Percentiles rank a stretch among this genome's conserved stretches.
Evolutionary conservation across 2,888 invertebrate species (phyloP).

Genomic region (Erannis defoliaria): DNA sequence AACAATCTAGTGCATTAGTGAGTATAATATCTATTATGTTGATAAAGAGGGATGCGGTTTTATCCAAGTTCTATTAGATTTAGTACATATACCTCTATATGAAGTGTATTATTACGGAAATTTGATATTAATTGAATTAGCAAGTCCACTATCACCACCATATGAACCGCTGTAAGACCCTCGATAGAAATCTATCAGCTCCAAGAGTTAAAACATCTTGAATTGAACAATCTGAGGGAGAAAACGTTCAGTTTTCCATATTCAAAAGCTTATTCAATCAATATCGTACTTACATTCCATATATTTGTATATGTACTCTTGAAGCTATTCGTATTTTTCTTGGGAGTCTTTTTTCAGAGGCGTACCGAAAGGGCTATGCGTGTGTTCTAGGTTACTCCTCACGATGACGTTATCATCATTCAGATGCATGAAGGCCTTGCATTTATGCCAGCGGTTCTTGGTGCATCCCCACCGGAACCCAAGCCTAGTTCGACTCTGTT

Average conservation of each 20-base stretch:
- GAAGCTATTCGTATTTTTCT: slow-evolving; percentile 28
- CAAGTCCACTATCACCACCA: neutral
- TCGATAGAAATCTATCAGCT: neutral
- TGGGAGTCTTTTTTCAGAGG: slow-evolving; percentile 24
- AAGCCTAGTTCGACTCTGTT: slow-evolving; percentile 72
- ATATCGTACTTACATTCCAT: slow-evolving; percentile 27
- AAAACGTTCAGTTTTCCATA: neutral
- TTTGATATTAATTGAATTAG: neutral
- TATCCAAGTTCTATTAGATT: neutral
- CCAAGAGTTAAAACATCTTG: neutral
- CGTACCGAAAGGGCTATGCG: slow-evolving; percentile 65
- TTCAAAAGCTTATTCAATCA: slow-evolving; percentile 8
- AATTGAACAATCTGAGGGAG: neutral
- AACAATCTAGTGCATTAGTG: neutral
- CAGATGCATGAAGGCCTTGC: slow-evolving; percentile 77
- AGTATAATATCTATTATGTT: neutral
- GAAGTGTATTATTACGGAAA: neutral
- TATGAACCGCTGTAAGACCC: neutral
- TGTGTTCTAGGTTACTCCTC: slow-evolving; percentile 77
- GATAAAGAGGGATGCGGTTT: neutral
- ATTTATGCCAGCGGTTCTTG: slow-evolving; percentile 80
- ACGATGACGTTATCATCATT: slow-evolving; percentile 79
- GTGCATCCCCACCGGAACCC: slow-evolving; percentile 83
- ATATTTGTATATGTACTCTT: slow-evolving; percentile 36
- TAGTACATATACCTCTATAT: slow-evolving; percentile 27